Evolutionary conservation across 2,797 vertebrate species (phyloP).

Genomic region (Oophaga sylvatica): DNA sequence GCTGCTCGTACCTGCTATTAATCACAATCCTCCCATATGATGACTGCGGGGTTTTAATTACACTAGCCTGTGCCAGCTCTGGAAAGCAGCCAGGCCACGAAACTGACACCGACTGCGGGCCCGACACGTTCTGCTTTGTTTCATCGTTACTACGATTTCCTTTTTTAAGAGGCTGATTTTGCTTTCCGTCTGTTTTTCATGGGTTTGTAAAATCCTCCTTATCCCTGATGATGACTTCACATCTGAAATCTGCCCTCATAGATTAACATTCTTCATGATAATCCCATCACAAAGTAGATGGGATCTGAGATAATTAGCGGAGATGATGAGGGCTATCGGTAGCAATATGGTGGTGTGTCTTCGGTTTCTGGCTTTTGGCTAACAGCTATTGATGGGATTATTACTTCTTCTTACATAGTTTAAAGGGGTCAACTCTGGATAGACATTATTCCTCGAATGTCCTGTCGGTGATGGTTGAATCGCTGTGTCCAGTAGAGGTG

Average conservation of each 20-base stretch:
- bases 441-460: background rate
- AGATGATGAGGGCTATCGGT: background rate
- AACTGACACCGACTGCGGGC: background rate
- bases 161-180: slow-evolving; percentile 17
- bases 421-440: background rate
- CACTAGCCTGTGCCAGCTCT: slow-evolving; percentile 1
- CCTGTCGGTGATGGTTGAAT: background rate
- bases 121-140: slow-evolving; percentile 6
- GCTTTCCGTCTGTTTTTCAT: slow-evolving; percentile 29
- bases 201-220: slow-evolving; percentile 21
- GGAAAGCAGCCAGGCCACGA: background rate
- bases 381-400: slow-evolving; percentile 4
- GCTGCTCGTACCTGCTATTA: slow-evolving; percentile 7
- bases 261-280: slow-evolving; percentile 28
- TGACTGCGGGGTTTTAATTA: slow-evolving; percentile 9
- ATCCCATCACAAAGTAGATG: slow-evolving; percentile 6
- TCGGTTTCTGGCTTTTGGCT: background rate
- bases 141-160: background rate
- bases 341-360: background rate
- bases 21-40: background rate
- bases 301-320: background rate
- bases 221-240: slow-evolving; percentile 17
- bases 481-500: background rate
- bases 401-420: background rate
- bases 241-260: background rate